Conservation (phyloP, 2,888 invertebrate species). For the Macrophya annulata region DNA sequence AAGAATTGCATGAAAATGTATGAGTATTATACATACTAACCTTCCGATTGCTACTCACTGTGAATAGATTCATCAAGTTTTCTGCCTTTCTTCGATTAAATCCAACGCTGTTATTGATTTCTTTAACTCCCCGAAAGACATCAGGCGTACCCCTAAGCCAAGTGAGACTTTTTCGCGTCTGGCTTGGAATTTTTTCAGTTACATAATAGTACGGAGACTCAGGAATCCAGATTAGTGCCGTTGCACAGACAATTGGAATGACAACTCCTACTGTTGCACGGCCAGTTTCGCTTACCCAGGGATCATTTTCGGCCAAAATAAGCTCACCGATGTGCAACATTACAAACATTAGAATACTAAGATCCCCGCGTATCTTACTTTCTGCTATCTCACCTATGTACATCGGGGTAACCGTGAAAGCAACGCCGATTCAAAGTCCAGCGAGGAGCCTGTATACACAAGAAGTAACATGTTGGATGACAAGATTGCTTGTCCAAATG, state of each 20-base stretch:
- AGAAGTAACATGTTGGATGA: neutral
- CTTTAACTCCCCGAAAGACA: conserved; percentile 69
- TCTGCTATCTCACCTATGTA: conserved; percentile 62
- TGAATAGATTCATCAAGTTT: conserved; percentile 48
- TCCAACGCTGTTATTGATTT: conserved; percentile 67
- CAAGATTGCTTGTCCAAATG: neutral
- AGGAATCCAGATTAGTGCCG: conserved; percentile 60
- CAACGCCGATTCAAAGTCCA: conserved; percentile 5
- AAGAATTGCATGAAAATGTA: too few relatives aligned
- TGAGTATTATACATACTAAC: too few relatives aligned
- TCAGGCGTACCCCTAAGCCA: conserved; percentile 66
- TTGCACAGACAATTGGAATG: conserved; percentile 59
- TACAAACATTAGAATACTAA: conserved; percentile 60
- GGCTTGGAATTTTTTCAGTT: conserved; percentile 61
- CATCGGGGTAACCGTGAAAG: conserved; percentile 13
- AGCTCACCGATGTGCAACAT: conserved; percentile 5
- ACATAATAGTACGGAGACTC: conserved; percentile 64
- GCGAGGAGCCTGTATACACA: neutral
- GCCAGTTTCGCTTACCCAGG: conserved; percentile 57
- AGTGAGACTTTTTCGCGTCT: conserved; percentile 66
- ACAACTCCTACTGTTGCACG: conserved; percentile 57
- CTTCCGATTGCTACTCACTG: conserved; percentile 44
- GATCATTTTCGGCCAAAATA: conserved; percentile 43
- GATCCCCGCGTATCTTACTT: conserved; percentile 61
- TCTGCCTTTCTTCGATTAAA: conserved; percentile 70